Evolutionary conservation across 23 tunicate genomes (phyloP), one percentile per base, ranked within the genome.

Genomic region (Diplosoma virens): DNA sequence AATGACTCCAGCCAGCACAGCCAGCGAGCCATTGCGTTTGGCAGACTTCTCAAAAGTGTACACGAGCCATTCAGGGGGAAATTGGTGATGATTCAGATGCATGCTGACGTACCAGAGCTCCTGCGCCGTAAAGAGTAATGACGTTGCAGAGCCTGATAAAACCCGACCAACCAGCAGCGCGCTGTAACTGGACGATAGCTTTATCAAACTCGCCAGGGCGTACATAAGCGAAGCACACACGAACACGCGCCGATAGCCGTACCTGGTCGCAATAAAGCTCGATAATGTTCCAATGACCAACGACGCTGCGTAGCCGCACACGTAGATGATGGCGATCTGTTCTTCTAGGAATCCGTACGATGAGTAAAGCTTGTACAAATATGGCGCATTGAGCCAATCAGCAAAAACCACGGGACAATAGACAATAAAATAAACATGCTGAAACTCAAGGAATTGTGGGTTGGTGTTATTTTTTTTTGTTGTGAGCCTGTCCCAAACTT

Each of bases 311-410:
- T 75, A 79, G 7, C 99, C 99, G 68, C 94, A 83, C 11, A 94
- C 99, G 67, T 87, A 94, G 0, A 94, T 88, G 5, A 94, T 88
- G 0, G 87, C 94, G 56, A 94, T 88, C 46, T 94, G 99, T 1
- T 94, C 95, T 67, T 94, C 95, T 0, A 87, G 30, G 56, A 87
- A 94, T 7, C 99, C 95, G 71, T 94, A 94, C 9, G 34, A 27
- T 11, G 87, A 32, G 59, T 82, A 94, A 25, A 94, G 66, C 34
- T 94, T 88, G 67, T 94, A 94, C 52, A 87, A 33, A 47, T 94
- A 94, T 3, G 99, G 99, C 9, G 99, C 99, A 59, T 94, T 88
- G n/a, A 94, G 65, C 99, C 99, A 94, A 74, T 94, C 99, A 6
- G 94, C 90, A 87, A 87, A 83, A 3, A 88, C 26, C 7, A 93